Conservation (phyloP, 2,797 vertebrate species). For the Sphenodon punctatus region DNA sequence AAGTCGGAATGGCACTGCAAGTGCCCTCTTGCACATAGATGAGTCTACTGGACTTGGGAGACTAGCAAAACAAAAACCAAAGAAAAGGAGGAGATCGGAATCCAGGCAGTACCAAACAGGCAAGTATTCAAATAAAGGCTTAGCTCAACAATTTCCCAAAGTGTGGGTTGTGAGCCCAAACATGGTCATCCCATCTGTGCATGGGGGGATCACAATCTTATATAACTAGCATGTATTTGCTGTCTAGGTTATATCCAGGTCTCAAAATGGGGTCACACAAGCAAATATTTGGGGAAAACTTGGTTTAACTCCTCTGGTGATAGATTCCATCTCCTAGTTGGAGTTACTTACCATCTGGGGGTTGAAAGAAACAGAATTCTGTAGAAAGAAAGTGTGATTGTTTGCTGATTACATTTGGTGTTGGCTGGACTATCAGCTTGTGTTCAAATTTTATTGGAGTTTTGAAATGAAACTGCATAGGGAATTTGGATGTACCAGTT, state of each 20-base stretch:
- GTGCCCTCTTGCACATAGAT: slow-evolving; percentile 95
- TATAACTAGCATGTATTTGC: too few relatives aligned
- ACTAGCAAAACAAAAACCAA: slow-evolving; percentile 90
- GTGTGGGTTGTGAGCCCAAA: too few relatives aligned
- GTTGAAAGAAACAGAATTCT: not conserved
- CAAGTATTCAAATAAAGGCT: slow-evolving; percentile 68
- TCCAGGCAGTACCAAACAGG: slow-evolving; percentile 98
- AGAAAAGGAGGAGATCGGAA: slow-evolving; percentile 91
- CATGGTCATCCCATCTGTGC: too few relatives aligned
- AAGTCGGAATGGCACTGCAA: slow-evolving; percentile 94
- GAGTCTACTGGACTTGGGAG: slow-evolving; percentile 86
- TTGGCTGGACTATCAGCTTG: not conserved
- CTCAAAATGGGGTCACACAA: too few relatives aligned
- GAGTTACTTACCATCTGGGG: not conserved
- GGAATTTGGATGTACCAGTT: too few relatives aligned
- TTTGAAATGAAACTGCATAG: too few relatives aligned
- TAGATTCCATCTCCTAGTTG: not conserved
- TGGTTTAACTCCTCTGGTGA: rapidly evolving
- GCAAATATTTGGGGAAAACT: too few relatives aligned
- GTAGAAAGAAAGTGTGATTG: not conserved
- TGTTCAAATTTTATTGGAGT: not conserved
- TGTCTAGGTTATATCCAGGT: too few relatives aligned
- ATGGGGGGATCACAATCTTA: too few relatives aligned
- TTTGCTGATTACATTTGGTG: not conserved
- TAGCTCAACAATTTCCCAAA: too few relatives aligned